phyloP scores from a whole-genome alignment of 92 coral and sea anemone species.

The Anthopleura xanthogrammica region DNA sequence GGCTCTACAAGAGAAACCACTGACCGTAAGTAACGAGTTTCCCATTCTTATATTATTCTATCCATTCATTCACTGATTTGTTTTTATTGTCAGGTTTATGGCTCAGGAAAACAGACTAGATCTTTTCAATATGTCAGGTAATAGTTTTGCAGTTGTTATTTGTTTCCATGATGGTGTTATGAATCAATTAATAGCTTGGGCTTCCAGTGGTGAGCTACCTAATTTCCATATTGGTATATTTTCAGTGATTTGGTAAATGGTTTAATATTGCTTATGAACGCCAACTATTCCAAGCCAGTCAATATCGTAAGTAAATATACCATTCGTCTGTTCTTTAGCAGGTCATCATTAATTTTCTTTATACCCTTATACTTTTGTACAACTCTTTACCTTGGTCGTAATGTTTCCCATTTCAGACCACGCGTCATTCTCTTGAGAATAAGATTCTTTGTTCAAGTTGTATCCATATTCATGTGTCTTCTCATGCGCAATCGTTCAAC shows the following conservation, averaged over 20 bases:
- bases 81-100: slow-evolving; percentile 70
- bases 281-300: slow-evolving; percentile 85
- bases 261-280: slow-evolving; percentile 86
- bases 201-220: not conserved
- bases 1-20: slow-evolving; percentile 84
- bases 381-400: too few relatives aligned
- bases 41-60: not conserved
- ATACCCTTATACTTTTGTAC: too few relatives aligned
- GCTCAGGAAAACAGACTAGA: slow-evolving; percentile 89
- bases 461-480: too few relatives aligned
- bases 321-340: too few relatives aligned
- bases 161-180: too few relatives aligned
- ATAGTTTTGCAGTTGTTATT: not conserved
- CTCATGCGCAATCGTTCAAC: too few relatives aligned
- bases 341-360: not conserved
- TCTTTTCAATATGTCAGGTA: slow-evolving; percentile 98
- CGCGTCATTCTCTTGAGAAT: not conserved
- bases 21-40: slow-evolving; percentile 58
- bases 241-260: slow-evolving; percentile 93
- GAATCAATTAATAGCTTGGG: too few relatives aligned
- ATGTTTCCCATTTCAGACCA: not conserved
- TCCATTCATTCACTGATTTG: not conserved
- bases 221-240: not conserved
- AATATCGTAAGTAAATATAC: slow-evolving; percentile 70
- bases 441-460: not conserved